A percentile compares a stretch with the other conserved stretches of the same genome.
These are phyloP conservation scores for Labrus mixtus DNA, from an alignment of 2,113 vertebrate genomes.

Conservation along the genomic window DNA sequence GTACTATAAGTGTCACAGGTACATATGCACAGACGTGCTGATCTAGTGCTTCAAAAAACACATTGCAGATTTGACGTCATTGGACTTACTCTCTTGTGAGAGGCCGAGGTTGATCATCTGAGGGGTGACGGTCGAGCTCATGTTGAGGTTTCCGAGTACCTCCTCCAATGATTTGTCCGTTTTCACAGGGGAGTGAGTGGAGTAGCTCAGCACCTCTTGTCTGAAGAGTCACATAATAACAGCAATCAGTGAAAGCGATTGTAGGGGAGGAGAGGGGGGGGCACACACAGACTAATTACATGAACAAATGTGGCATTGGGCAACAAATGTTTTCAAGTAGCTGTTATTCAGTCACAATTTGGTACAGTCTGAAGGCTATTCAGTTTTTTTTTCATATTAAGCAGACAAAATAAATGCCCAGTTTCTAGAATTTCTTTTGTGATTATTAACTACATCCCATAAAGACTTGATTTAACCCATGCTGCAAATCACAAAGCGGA, in stretches of 20 bases:
- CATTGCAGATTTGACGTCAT: not conserved
- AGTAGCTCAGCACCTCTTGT: conserved; percentile 77
- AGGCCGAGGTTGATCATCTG: conserved; percentile 86
- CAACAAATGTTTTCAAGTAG: conserved; percentile 9
- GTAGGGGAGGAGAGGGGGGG: not conserved
- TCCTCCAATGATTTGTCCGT: conserved; percentile 88
- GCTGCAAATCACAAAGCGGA: conserved; percentile 16
- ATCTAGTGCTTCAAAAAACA: not conserved
- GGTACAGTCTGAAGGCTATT: not conserved
- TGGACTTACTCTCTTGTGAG: conserved; percentile 87
- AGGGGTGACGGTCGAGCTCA: conserved; percentile 85
- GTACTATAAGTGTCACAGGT: not conserved
- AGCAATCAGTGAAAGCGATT: conserved; percentile 59
- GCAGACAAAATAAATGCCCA: conserved; percentile 8
- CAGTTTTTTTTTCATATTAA: conserved; percentile 32
- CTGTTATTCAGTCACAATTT: conserved; percentile 28
- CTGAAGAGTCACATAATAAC: conserved; percentile 77
- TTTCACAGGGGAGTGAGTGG: conserved; percentile 82
- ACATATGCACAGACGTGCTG: not conserved
- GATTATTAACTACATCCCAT: not conserved
- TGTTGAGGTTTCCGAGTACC: conserved; percentile 90
- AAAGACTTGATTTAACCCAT: not conserved
- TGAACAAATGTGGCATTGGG: conserved; percentile 6
- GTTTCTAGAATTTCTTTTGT: conserved; percentile 10
- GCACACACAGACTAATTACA: conserved; percentile 20